A percentile compares a stretch with the other conserved stretches of the same genome.
phyloP scores from a whole-genome alignment of 2,113 vertebrate genomes.

The Crotalus helleri region DNA sequence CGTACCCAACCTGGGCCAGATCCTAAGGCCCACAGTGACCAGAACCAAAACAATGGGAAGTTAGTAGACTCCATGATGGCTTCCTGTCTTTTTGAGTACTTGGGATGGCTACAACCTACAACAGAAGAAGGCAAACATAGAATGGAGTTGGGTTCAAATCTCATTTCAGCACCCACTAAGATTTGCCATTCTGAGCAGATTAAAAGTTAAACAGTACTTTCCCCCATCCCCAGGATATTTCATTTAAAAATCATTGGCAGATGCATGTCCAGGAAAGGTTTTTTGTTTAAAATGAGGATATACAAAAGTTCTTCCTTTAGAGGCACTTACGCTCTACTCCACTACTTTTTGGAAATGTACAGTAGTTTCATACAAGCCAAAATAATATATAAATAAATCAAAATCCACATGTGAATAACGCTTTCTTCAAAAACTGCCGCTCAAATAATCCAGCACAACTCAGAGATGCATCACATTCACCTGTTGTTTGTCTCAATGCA shows the following conservation, averaged over 20 bases:
- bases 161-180: neutral
- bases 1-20: neutral
- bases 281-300: neutral
- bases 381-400: neutral
- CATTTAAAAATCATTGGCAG: neutral
- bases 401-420: neutral
- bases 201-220: neutral
- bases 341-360: neutral
- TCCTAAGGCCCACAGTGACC: constrained; percentile 2
- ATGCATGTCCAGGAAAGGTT: neutral
- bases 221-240: neutral
- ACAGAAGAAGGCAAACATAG: neutral
- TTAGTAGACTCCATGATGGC: neutral
- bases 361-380: neutral
- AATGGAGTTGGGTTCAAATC: neutral
- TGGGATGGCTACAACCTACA: neutral
- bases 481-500: neutral
- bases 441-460: neutral
- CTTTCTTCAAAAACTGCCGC: neutral
- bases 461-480: neutral
- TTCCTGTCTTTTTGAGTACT: neutral
- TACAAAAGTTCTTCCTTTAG: neutral
- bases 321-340: neutral
- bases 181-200: neutral
- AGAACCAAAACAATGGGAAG: neutral